Base-by-base conservation (phyloP, 2,113 vertebrate genomes). In the Capra hircus region DNA sequence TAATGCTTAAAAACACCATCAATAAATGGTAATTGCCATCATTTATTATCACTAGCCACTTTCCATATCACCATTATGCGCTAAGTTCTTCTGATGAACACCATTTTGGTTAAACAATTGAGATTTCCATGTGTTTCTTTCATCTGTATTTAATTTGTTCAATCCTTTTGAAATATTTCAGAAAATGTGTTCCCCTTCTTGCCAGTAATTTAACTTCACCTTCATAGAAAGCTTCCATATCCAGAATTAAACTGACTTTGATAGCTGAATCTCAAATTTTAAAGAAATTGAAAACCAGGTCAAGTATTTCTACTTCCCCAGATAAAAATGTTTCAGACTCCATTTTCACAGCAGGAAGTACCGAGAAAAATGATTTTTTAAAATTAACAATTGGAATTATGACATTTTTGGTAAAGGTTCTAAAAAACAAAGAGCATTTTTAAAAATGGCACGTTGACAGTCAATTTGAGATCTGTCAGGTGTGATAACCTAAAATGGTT, bases 321-420 rank as follows among this genome's bases (percentile, higher is more conserved):
- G 36, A 96, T 82, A 87, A 97, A 95, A 93, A 95, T 48, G 81
- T 87, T 95, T 83, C 45, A 87, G 92, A 88, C 28, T 96, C 71
- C 74, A 98, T 97, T 96, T 95, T 97, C 95, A 94, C 81, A 85
- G 93, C 28, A 80, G 96, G 92, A 94, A 97, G 27, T 27, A 53
- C 7, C 53, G 40, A 36, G 25, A 71, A 93, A 82, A 82, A 80
- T 25, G 9, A 55, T 77, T 77, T 96, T 90, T 86, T 30, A 4
- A 12, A 87, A 90, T 90, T 96, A 92, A 88, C 59, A 95, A 88
- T 25, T 82, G 55, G 21, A 92, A 21, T 94, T 60, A 67, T 45
- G 53, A 94, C 55, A 97, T 92, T 98, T 97, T 96, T 14, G 60
- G 30, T 86, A 33, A 91, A 52, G 36, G 10, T 67, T 87, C 88